Base-by-base conservation (phyloP, 2,113 vertebrate species). In the Brachionichthys hirsutus region DNA sequence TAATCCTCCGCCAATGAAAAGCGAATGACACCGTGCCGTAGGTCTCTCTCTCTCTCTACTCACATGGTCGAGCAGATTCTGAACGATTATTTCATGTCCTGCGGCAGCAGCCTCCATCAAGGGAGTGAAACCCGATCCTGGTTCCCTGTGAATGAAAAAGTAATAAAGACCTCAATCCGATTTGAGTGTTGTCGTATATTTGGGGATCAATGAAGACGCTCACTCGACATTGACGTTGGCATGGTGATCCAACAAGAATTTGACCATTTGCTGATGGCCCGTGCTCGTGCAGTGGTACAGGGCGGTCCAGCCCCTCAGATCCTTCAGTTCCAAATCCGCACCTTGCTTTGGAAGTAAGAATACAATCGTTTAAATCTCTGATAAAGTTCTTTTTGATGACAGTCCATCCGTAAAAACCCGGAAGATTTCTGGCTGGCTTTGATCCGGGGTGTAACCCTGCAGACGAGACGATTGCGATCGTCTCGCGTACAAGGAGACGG, bases 81-180 rank as follows among this genome's bases (percentile, higher is more conserved):
- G 97, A 60, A 95, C 92, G 19, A 98, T 98, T 70, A 98, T 95
- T 82, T 99, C 95, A 61, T 99, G 97, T 62, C 96, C 96, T 55
- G 96, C 94, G 1, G 94, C 94, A 52, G 97, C 94, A 42, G 97
- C 97, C 85, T 98, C 97, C 96, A 99, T 99, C 80, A 99, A 85
- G 12, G 94, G 94, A 0, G 95, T 97, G 66, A 97, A 97, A 38
- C 95, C 95, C 58, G 89, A 95, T 4, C 89, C 53, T 0, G 96
- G 94, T 65, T 99, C 97, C 85, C 97, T 99, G 84, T 6, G 55
- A 67, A 71, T 3, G 48, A 58, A 3, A 48, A 13, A 34, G 54
- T 4, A 6, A 30, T 12, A 42, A 42, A 12, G 12, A 14, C 13
- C 5, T 38, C 2, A 16, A 2, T 51, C 11, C 42, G 22, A 30